Conservation (phyloP, 2,888 invertebrate genomes). For the Dolomedes plantarius region DNA sequence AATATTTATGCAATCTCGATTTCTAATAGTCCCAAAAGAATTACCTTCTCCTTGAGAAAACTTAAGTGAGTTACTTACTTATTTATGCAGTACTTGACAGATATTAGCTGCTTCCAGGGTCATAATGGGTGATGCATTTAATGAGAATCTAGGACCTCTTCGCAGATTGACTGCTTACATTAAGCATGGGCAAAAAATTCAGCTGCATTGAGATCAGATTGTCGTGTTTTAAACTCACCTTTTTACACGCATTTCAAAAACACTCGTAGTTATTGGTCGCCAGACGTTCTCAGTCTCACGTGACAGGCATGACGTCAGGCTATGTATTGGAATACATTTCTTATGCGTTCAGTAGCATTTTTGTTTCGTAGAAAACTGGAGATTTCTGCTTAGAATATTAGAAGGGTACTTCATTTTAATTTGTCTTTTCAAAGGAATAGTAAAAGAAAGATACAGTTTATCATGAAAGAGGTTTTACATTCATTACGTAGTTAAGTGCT, state of each 20-base stretch:
- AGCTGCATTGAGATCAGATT: neutral
- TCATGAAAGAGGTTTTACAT: no score
- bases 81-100: no score
- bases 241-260: slow-evolving; percentile 9
- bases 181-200: neutral
- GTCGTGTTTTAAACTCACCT: slow-evolving; percentile 5
- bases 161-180: neutral
- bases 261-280: neutral
- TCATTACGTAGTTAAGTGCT: no score
- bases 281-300: neutral
- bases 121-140: neutral
- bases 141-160: neutral
- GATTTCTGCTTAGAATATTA: no score
- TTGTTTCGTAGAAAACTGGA: neutral
- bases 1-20: no score
- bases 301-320: neutral
- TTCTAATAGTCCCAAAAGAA: no score
- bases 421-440: no score
- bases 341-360: neutral
- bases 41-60: no score
- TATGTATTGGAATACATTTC: neutral
- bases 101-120: neutral
- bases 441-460: no score
- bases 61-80: no score
- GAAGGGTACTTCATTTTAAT: no score